Evolutionary conservation across 2,888 invertebrate genomes (phyloP).

Genomic region (Chrysolina americana): DNA sequence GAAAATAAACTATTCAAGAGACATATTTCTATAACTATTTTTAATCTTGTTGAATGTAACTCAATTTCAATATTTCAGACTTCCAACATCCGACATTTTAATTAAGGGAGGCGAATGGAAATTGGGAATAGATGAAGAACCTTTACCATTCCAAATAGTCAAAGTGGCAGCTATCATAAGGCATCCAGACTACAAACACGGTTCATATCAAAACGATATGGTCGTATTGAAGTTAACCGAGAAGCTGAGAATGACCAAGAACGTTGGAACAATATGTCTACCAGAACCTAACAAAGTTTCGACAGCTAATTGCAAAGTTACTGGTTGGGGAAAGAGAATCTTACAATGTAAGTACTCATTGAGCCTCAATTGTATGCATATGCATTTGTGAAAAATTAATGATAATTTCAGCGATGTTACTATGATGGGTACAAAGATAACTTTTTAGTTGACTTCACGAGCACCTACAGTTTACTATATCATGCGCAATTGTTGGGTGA

Average conservation of each 20-base stretch:
- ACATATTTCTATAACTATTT: too few relatives aligned
- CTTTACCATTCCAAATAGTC: slow-evolving; percentile 83
- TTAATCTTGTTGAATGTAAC: too few relatives aligned
- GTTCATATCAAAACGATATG: slow-evolving; percentile 77
- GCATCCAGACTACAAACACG: slow-evolving; percentile 80
- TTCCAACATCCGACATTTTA: slow-evolving; percentile 77
- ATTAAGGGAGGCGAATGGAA: slow-evolving; percentile 90
- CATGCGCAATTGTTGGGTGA: too few relatives aligned
- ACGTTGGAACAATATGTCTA: slow-evolving; percentile 83
- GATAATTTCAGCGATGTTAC: too few relatives aligned
- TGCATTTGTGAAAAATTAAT: too few relatives aligned
- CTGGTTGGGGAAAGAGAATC: slow-evolving; percentile 88
- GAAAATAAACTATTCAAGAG: too few relatives aligned
- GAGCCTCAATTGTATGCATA: not conserved
- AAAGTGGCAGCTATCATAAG: slow-evolving; percentile 79
- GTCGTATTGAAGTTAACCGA: slow-evolving; percentile 80
- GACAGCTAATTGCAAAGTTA: slow-evolving; percentile 79
- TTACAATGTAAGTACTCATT: slow-evolving; percentile 77
- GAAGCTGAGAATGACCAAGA: slow-evolving; percentile 76
- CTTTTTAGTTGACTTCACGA: too few relatives aligned
- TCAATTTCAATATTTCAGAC: slow-evolving; percentile 68
- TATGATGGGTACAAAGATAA: too few relatives aligned
- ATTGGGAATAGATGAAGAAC: slow-evolving; percentile 85
- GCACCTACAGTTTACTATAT: too few relatives aligned
- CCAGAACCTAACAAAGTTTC: slow-evolving; percentile 74